Base-by-base conservation (phyloP, 2,888 invertebrate genomes). In the Phytoseiulus persimilis region DNA sequence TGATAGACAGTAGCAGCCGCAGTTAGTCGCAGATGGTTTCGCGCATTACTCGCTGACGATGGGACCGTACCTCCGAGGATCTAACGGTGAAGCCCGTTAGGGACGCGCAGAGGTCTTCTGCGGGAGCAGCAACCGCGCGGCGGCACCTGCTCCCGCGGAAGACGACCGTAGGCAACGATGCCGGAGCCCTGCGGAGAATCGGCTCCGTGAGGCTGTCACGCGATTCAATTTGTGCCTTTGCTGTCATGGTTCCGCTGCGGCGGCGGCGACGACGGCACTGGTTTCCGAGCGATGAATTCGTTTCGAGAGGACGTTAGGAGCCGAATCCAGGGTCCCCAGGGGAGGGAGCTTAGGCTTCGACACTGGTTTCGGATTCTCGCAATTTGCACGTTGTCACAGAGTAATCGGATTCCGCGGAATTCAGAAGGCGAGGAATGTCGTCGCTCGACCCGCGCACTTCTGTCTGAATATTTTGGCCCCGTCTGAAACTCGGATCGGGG, bases 61-160 rank as follows among this genome's bases (percentile, higher is more conserved):
- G 65, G 18, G 65, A 39, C 39, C 39, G 65, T 65, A 14, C 65
- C 65, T 6, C 18, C 2, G 65, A 65, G 65, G 14, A 65, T 65
- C 65, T 65, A 65, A 65, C 65, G 65, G 65, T 65, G 65, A 65
- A 65, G 65, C 65, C 65, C 65, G 65, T 65, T 65, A 65, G 65
- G 28, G 18, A 18, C 65, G 28, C 65, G 18, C 65, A 65, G 65
- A 65, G 18, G 65, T 18, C 28, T 14, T 28, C 65, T 65, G 65
- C 23, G 1, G 23, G 18, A 2, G 65, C 65, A 1, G 65, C 65
- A 14, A 65, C 65, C 18, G 65, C 65, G 65, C 65, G n/a, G n/a
- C n/a, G n/a, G n/a, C n/a, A n/a, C n/a, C n/a, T n/a, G n/a, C n/a
- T n/a, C n/a, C n/a, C n/a, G n/a, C n/a, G n/a, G n/a, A n/a, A n/a